Conservation (phyloP, 1,140 invertebrate genomes). For the Brachionus sp. region DNA sequence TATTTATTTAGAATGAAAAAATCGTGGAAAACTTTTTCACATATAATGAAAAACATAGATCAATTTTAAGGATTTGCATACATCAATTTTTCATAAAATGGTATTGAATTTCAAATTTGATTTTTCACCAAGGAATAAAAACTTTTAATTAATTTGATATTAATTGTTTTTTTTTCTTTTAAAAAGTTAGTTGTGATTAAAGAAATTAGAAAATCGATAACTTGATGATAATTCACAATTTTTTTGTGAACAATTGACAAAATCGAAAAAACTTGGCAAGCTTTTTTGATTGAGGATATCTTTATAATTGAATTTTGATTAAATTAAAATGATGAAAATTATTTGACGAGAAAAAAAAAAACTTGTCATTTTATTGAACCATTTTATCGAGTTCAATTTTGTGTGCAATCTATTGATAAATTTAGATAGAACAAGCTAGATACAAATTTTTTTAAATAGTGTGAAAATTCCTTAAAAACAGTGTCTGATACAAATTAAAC, state of each 20-base stretch:
- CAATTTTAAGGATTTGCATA: neutral
- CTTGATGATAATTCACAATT: neutral
- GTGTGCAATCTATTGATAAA: neutral
- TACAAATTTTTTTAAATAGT: neutral
- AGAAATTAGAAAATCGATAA: neutral
- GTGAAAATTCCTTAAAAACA: neutral
- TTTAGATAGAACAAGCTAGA: neutral
- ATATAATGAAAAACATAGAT: neutral
- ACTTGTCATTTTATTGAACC: conserved; percentile 8
- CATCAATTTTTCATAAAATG: neutral
- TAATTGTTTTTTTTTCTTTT: neutral
- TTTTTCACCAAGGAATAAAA: neutral
- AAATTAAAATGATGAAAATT: neutral
- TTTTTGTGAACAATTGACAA: neutral
- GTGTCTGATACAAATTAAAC: neutral
- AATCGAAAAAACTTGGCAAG: neutral
- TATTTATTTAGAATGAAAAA: no score
- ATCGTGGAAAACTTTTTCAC: neutral
- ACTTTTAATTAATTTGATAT: neutral
- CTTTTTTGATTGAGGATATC: neutral
- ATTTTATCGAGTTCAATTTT: neutral
- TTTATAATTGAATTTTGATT: neutral
- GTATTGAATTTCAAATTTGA: neutral
- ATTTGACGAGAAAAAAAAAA: neutral
- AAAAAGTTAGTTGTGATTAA: neutral